Evolutionary conservation across 37 sponge, comb jelly and placozoan species (phyloP).

Genomic region (Ephydatia muelleri): DNA sequence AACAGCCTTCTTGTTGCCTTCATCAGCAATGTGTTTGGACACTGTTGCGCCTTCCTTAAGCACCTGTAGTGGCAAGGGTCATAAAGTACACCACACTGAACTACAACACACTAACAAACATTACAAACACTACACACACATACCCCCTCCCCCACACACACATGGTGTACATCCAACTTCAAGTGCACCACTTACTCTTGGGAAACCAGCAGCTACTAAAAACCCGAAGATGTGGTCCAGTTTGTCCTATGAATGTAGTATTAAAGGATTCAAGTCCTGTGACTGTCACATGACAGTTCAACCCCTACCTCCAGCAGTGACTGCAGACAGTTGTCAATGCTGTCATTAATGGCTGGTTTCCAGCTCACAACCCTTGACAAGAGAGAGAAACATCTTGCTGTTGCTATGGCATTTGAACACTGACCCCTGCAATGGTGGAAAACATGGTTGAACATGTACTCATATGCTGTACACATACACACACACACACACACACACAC

Average conservation of each 20-base stretch:
- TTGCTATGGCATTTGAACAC: slow-evolving; percentile 53
- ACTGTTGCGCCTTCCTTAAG: background rate
- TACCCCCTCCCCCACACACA: background rate
- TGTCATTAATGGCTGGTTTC: slow-evolving; percentile 50
- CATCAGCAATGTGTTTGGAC: background rate
- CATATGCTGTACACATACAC: background rate
- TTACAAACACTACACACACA: too few species aligned
- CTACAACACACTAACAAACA: background rate
- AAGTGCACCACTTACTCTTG: slow-evolving; percentile 37
- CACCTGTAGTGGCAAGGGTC: background rate
- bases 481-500: too few species aligned
- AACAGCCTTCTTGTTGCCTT: background rate
- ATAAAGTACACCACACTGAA: too few species aligned
- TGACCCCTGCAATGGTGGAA: slow-evolving; percentile 47
- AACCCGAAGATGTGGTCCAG: slow-evolving; percentile 63
- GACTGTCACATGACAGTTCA: background rate
- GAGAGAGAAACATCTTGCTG: slow-evolving; percentile 51
- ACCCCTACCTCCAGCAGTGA: background rate
- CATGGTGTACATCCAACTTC: too few species aligned
- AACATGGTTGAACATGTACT: too few species aligned
- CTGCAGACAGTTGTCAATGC: slow-evolving; percentile 27
- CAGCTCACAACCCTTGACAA: slow-evolving; percentile 52
- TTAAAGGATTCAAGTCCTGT: background rate
- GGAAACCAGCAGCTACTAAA: slow-evolving; percentile 76
- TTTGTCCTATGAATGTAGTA: slow-evolving; percentile 28